Conservation (phyloP, 1,140 invertebrate species). For the Babylonia areolata region DNA sequence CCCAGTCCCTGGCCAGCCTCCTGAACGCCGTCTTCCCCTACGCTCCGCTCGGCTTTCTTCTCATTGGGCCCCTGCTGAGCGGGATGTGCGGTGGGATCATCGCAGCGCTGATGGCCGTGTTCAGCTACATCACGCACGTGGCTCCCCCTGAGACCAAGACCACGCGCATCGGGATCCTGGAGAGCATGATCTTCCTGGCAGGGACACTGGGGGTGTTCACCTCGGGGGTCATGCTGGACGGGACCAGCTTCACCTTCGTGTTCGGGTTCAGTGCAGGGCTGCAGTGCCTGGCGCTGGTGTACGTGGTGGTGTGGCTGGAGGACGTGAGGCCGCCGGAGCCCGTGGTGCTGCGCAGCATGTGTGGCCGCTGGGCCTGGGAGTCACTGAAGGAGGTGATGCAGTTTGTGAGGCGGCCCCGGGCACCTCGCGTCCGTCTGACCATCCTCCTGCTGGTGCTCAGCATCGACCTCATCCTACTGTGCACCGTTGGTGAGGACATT, state of each 20-base stretch:
- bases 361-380: constrained; percentile 16
- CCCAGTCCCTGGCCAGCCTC: constrained; percentile 86
- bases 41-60: constrained; percentile 67
- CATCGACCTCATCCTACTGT: constrained; percentile 50
- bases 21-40: constrained; percentile 81
- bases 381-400: constrained; percentile 58
- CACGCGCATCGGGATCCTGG: constrained; percentile 86
- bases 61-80: constrained; percentile 73
- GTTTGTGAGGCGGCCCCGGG: constrained; percentile 69
- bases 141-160: constrained; percentile 88
- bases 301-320: constrained; percentile 72
- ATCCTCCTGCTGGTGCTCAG: constrained; percentile 68
- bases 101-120: constrained; percentile 91
- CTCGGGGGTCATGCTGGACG: constrained; percentile 73
- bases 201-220: constrained; percentile 75
- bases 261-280: constrained; percentile 70
- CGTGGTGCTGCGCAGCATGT: background rate
- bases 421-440: constrained; percentile 60
- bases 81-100: constrained; percentile 88
- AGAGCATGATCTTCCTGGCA: constrained; percentile 80
- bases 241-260: constrained; percentile 67
- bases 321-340: constrained; percentile 46
- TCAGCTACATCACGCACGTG: constrained; percentile 92
- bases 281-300: constrained; percentile 70
- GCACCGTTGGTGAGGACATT: constrained; percentile 50